Evolutionary conservation across 2,113 vertebrate species (phyloP).

Genomic region (Podarcis raffonei): DNA sequence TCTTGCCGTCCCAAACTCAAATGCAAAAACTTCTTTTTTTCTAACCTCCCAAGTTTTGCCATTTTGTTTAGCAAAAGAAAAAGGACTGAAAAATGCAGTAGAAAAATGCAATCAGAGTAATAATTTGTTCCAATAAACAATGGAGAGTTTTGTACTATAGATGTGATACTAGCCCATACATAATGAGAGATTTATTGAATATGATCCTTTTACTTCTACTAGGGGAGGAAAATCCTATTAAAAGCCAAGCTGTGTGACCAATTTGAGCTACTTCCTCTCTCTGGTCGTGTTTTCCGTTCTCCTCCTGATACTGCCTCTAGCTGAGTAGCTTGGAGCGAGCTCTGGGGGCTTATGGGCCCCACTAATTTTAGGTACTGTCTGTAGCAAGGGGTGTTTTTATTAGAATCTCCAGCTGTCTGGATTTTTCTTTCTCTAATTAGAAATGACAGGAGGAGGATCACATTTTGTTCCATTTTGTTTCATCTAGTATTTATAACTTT

Average conservation of each 20-base stretch:
- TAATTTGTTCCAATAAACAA: background rate
- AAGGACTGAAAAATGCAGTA: no score
- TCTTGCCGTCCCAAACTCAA: background rate
- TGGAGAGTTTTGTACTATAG: background rate
- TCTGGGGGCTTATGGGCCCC: background rate
- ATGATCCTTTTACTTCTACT: background rate
- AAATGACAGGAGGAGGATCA: conserved; percentile 61
- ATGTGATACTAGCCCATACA: background rate
- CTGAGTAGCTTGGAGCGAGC: background rate
- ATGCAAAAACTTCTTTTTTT: background rate
- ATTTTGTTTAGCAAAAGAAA: no score
- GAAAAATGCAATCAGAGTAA: no score
- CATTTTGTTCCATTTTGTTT: conserved; percentile 73
- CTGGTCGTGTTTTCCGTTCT: background rate
- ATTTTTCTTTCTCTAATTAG: conserved; percentile 73
- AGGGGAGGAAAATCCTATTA: background rate
- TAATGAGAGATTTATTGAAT: background rate
- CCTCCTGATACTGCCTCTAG: background rate
- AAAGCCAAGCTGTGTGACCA: background rate
- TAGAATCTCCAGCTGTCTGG: conserved; percentile 76
- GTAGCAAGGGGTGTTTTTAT: conserved; percentile 63
- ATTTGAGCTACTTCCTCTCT: background rate
- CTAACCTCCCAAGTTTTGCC: no score
- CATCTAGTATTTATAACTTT: conserved; percentile 74
- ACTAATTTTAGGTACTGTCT: conserved; percentile 74